A percentile compares a stretch with the other conserved stretches of the same genome.
Evolutionary conservation across 2,113 vertebrate genomes (phyloP).

Genomic region (Noctilio leporinus): DNA sequence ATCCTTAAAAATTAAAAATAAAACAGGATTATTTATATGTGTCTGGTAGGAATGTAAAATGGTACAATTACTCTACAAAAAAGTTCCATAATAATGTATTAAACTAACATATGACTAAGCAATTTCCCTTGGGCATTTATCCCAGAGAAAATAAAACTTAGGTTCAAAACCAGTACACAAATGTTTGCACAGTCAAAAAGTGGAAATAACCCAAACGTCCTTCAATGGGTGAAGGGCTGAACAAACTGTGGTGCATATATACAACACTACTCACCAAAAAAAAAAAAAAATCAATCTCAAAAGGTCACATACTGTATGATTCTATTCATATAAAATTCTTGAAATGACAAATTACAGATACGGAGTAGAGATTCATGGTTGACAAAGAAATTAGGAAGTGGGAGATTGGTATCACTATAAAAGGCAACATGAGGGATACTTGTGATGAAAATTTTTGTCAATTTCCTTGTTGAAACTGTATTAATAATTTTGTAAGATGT

Average conservation of each 20-base stretch:
- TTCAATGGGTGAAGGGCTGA: background rate
- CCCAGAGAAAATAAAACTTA: background rate
- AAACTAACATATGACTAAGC: background rate
- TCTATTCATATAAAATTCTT: background rate
- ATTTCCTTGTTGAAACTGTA: background rate
- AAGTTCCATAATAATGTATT: background rate
- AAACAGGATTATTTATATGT: background rate
- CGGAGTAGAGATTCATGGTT: background rate
- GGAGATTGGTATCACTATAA: background rate
- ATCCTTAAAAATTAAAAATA: constrained; percentile 16
- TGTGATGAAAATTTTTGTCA: background rate
- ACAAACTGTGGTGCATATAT: background rate
- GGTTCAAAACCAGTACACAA: constrained; percentile 4
- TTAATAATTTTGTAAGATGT: background rate
- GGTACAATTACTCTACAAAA: background rate
- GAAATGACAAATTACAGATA: constrained; percentile 16
- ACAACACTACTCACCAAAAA: background rate
- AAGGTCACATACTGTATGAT: background rate
- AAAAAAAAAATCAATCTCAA: background rate
- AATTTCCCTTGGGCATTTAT: background rate
- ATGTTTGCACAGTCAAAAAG: background rate
- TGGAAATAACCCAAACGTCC: background rate
- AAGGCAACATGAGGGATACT: background rate
- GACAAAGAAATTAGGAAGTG: background rate
- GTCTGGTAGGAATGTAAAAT: background rate